Evolutionary conservation across 2,888 invertebrate genomes (phyloP), one percentile per base, ranked within the genome.

Genomic region (Halictus quadricinctus): DNA sequence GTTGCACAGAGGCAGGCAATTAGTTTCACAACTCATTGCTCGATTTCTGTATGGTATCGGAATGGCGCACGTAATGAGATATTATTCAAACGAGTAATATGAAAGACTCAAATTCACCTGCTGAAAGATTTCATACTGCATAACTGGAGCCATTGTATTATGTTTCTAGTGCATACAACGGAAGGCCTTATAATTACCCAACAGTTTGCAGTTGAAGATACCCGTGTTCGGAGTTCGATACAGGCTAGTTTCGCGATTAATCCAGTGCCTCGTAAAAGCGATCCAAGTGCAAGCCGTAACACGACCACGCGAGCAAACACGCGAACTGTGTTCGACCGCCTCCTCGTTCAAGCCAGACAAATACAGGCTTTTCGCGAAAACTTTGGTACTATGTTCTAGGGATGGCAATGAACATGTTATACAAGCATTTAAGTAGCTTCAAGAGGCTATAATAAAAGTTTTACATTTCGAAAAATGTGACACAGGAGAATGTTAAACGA

Each of bases 251-350:
- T n/a, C 70, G 43, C 43, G 21, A 70, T 70, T 70, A 70, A 70
- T 43, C 41, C 41, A 12, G n/a, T 43, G 70, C n/a, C 70, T 43
- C 43, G 70, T 43, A 70, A 70, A 69, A 21, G 43, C 43, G 21
- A 70, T n/a, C 43, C 70, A n/a, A 18, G 21, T n/a, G 6, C 43
- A 10, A 69, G 41, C n/a, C 12, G 41, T 43, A 43, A 69, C 41
- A 69, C 41, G 43, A 69, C 69, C 69, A 21, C 41, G n/a, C 43
- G 13, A 70, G 21, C 66, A 70, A 70, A 70, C 70, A 70, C 43
- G 43, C 70, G 43, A 43, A 43, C 43, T 41, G 43, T 36, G n/a
- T 70, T 70, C n/a, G 8, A 69, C 10, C 21, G 36, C 3, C 43
- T n/a, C 10, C 18, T 70, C 43, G 12, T 74, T 74, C 6, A 6